phyloP scores from a whole-genome alignment of 2,888 invertebrate genomes.

The Pemphredon lugubris region DNA sequence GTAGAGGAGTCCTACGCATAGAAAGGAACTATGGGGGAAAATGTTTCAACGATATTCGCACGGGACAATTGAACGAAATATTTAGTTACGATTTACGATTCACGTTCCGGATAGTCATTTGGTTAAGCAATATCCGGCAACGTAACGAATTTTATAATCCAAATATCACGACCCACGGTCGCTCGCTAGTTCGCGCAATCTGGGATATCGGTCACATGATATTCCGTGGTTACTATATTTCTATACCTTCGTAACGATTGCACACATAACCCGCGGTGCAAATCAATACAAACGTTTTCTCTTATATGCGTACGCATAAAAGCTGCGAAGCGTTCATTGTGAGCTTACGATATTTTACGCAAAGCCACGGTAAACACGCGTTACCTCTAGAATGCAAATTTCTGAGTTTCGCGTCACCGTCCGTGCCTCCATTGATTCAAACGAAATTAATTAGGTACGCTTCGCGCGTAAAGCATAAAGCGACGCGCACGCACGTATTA shows the following conservation, averaged over 20 bases:
- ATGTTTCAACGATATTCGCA: no score
- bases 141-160: not conserved
- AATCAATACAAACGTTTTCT: slow-evolving; percentile 1
- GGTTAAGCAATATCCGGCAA: not conserved
- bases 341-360: not conserved
- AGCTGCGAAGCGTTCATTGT: not conserved
- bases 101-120: not conserved
- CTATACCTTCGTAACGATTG: not conserved
- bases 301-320: not conserved
- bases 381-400: not conserved
- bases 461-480: not conserved
- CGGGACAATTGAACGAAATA: not conserved
- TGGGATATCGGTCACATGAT: not conserved
- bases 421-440: not conserved
- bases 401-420: not conserved
- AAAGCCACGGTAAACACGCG: not conserved
- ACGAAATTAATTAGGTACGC: not conserved
- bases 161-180: not conserved
- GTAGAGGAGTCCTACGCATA: no score
- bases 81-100: not conserved
- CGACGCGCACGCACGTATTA: no score
- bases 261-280: not conserved
- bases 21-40: no score
- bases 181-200: not conserved
- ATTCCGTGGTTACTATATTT: slow-evolving; percentile 1